Evolutionary conservation across 1,140 invertebrate species (phyloP).

Genomic region (Caerostris extrusa): DNA sequence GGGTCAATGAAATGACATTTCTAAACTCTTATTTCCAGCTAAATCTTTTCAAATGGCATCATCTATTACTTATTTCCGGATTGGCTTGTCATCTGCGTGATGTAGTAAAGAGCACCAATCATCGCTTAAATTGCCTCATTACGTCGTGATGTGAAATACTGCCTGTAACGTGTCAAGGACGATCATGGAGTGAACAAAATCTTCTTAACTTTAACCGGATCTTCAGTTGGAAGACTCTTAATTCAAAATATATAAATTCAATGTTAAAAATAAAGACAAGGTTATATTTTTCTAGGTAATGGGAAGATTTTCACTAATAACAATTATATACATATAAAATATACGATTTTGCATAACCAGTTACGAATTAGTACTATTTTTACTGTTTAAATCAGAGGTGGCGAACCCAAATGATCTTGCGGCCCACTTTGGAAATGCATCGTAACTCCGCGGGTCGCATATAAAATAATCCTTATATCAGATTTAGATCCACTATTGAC

Average conservation of each 20-base stretch:
- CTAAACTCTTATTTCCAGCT: background rate
- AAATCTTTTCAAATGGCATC: background rate
- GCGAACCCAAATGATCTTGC: too few species aligned
- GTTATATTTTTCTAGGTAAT: background rate
- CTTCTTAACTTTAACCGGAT: slow-evolving; percentile 15
- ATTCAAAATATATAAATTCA: background rate
- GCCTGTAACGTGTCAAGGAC: slow-evolving; percentile 1
- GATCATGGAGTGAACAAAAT: background rate
- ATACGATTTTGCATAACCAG: too few species aligned
- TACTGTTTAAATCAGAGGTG: too few species aligned
- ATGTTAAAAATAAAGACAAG: background rate
- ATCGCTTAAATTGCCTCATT: background rate
- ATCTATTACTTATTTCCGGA: background rate
- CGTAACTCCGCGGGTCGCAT: too few species aligned
- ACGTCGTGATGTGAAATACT: background rate
- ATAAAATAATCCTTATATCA: too few species aligned
- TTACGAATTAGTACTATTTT: too few species aligned
- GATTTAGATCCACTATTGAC: too few species aligned
- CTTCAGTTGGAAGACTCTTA: background rate
- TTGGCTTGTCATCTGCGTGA: background rate
- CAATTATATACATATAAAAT: too few species aligned
- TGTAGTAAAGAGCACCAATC: background rate
- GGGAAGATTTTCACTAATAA: background rate
- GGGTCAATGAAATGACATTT: background rate
- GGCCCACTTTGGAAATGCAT: too few species aligned